phyloP scores from a whole-genome alignment of 2,888 invertebrate genomes.

The Campaea margaritaria region DNA sequence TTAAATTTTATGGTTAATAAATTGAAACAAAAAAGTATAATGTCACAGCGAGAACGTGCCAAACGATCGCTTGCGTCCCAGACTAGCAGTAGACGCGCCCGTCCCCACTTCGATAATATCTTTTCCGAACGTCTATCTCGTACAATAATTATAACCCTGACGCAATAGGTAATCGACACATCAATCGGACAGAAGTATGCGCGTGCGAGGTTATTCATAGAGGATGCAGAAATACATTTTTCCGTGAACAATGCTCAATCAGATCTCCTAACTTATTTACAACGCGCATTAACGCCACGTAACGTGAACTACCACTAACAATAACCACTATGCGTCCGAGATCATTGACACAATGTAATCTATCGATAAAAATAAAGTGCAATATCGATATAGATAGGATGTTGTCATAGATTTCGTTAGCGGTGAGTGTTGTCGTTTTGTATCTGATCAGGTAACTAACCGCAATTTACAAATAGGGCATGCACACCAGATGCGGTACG shows the following conservation, averaged over 20 bases:
- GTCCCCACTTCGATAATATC: slow-evolving; percentile 45
- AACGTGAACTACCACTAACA: slow-evolving; percentile 33
- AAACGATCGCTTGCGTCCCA: slow-evolving; percentile 48
- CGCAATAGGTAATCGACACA: slow-evolving; percentile 52
- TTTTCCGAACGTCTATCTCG: slow-evolving; percentile 34
- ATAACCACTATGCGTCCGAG: slow-evolving; percentile 33
- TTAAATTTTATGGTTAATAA: slow-evolving; percentile 37
- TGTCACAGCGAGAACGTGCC: slow-evolving; percentile 48
- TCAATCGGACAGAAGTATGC: slow-evolving; percentile 36
- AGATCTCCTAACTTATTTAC: slow-evolving; percentile 7
- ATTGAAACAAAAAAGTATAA: slow-evolving; percentile 41
- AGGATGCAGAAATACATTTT: slow-evolving; percentile 32
- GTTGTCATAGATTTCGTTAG: slow-evolving; percentile 42
- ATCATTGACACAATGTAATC: slow-evolving; percentile 46
- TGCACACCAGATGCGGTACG: slow-evolving; percentile 67
- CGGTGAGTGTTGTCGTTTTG: slow-evolving; percentile 48
- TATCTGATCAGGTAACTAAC: slow-evolving; percentile 62
- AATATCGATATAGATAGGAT: slow-evolving; percentile 27
- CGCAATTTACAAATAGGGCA: slow-evolving; percentile 73
- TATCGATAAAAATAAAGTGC: slow-evolving; percentile 35
- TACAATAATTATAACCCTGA: slow-evolving; percentile 54
- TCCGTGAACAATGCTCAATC: slow-evolving; percentile 10
- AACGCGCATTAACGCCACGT: slow-evolving; percentile 26
- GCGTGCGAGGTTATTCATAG: slow-evolving; percentile 32
- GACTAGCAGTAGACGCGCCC: slow-evolving; percentile 58